Evolutionary conservation across 1,140 invertebrate species (phyloP), one percentile per base, ranked within the genome.

Genomic region (Lordiphosa mommai): DNA sequence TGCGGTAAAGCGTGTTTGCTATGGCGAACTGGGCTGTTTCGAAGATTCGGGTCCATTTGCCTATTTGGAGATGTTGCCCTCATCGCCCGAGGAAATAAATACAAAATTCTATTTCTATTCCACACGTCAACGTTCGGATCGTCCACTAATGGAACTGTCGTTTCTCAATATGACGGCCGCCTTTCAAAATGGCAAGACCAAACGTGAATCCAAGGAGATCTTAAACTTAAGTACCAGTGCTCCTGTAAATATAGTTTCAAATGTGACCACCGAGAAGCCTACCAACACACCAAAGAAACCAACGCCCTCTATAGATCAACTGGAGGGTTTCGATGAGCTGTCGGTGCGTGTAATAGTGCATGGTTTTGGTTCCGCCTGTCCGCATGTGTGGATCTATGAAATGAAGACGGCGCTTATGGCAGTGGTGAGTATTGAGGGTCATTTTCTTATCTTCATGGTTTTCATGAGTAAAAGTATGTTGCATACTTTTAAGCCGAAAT

Each of bases 1-100:
- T 58, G 93, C 93, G 7, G 91, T 92, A 9, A 93, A 93, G 40
- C 92, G 93, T 6, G 94, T 97, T 0, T 99, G 97, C 85, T 99
- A 98, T 85, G 93, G 93, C 2, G 94, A 96, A 48, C 91, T 98
- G n/a, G 97, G 97, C 3, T 99, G 97, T 82, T 98, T 98, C 89
- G 94, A 95, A 67, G 96, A 97, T 67, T 94, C 95, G 1, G 96
- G 96, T 0, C 95, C 96, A 0, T 98, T 97, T 88, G 94, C 95
- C 53, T 98, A 98, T 87, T 87, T 98, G 68, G 96, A 97, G 88
- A 95, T 97, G 90, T 88, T 97, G 8, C 97, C 96, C 2, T 94
- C 94, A 29, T 90, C 93, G n/a, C 97, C 96, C 0, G 93, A 96
- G 84, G 95, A 96, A 64, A 95, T 98, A 46, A 93, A 93, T 61